A percentile compares a stretch with the other conserved stretches of the same genome.
Conservation (phyloP, 2,888 invertebrate genomes). For the Drosophila colorata region DNA sequence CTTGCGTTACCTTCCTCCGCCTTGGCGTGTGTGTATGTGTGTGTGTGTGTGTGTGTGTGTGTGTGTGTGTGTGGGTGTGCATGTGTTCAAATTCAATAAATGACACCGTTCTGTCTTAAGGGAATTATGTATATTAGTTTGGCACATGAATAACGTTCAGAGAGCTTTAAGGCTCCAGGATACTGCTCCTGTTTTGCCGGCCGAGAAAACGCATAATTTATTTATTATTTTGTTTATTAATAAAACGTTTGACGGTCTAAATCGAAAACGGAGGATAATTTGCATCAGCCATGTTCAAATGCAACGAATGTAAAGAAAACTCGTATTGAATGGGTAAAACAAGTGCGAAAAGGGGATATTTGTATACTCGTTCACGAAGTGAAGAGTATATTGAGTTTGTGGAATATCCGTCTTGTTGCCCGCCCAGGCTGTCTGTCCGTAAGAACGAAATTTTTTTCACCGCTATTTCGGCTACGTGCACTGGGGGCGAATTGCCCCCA, state of each 20-base stretch:
- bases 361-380: too few relatives aligned
- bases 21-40: not conserved
- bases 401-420: too few relatives aligned
- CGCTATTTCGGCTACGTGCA: too few relatives aligned
- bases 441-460: too few relatives aligned
- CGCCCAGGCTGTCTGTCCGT: too few relatives aligned
- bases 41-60: not conserved
- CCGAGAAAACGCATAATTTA: constrained; percentile 57
- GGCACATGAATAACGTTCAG: constrained; percentile 29
- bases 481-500: too few relatives aligned
- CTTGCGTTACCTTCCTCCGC: constrained; percentile 8
- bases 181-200: constrained; percentile 6
- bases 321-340: too few relatives aligned
- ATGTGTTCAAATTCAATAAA: constrained; percentile 60
- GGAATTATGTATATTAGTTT: constrained; percentile 75
- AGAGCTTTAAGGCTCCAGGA: constrained; percentile 16
- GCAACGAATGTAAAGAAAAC: too few relatives aligned
- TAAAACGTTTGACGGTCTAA: constrained; percentile 34
- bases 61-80: not conserved
- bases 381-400: too few relatives aligned
- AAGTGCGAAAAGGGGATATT: too few relatives aligned
- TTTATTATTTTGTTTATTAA: constrained; percentile 75
- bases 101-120: constrained; percentile 63
- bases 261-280: constrained; percentile 1
- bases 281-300: too few relatives aligned